phyloP scores from a whole-genome alignment of 2,888 invertebrate species.

The Polietes domitor region DNA sequence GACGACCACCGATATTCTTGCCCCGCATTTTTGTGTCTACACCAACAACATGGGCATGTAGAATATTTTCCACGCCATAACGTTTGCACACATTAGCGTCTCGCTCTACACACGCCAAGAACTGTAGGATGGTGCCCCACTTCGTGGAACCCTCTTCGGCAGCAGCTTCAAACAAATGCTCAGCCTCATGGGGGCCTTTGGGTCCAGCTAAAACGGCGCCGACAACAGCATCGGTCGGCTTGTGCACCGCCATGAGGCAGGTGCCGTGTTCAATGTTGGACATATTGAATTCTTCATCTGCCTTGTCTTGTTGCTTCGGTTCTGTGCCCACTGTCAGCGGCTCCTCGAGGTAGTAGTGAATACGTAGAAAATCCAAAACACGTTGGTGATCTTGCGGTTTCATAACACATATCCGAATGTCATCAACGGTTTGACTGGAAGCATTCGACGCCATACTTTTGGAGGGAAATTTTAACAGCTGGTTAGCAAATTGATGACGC shows the following conservation, averaged over 20 bases:
- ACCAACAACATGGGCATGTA: constrained; percentile 76
- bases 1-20: constrained; percentile 72
- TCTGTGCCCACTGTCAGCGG: constrained; percentile 74
- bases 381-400: constrained; percentile 68
- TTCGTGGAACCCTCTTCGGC: constrained; percentile 71
- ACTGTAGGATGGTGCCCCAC: constrained; percentile 74
- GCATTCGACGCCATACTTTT: constrained; percentile 18
- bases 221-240: constrained; percentile 66
- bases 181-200: constrained; percentile 71
- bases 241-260: constrained; percentile 71
- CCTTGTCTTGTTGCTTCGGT: constrained; percentile 72
- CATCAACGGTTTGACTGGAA: constrained; percentile 27
- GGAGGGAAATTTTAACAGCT: not conserved
- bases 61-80: constrained; percentile 70
- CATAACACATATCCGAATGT: constrained; percentile 70
- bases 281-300: constrained; percentile 74
- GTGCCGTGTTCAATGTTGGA: constrained; percentile 72
- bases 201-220: constrained; percentile 76
- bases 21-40: constrained; percentile 75
- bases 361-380: constrained; percentile 74
- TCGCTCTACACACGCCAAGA: constrained; percentile 73
- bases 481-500: not conserved
- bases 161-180: constrained; percentile 71
- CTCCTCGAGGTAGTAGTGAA: constrained; percentile 77
- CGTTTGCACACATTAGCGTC: constrained; percentile 74